Conservation (phyloP, 2,888 invertebrate genomes). For the Emmelina monodactyla region DNA sequence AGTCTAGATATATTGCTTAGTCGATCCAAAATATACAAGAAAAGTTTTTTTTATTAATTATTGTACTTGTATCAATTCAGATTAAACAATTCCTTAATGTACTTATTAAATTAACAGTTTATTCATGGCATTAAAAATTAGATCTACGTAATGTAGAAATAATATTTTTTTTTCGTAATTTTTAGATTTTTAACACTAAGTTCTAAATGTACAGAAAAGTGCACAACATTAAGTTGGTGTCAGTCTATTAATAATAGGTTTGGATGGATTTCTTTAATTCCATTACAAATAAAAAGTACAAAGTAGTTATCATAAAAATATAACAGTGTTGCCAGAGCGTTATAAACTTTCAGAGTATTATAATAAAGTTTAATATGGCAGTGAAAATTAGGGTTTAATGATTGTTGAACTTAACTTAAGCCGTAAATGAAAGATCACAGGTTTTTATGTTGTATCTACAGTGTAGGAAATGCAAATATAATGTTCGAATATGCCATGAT, state of each 20-base stretch:
- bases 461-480: conserved; percentile 30
- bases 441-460: conserved; percentile 37
- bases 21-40: conserved; percentile 53
- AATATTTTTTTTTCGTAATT: conserved; percentile 23
- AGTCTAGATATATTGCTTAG: conserved; percentile 59
- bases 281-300: conserved; percentile 22
- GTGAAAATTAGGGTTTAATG: conserved; percentile 18
- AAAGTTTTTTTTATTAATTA: conserved; percentile 32
- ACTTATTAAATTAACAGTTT: conserved; percentile 20
- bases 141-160: conserved; percentile 25
- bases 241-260: conserved; percentile 62
- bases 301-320: conserved; percentile 21
- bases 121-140: conserved; percentile 36
- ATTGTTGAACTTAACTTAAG: conserved; percentile 20
- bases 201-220: conserved; percentile 51
- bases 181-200: conserved; percentile 37
- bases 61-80: conserved; percentile 41
- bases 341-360: not conserved
- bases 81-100: conserved; percentile 46
- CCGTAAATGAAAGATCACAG: conserved; percentile 51
- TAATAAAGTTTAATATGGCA: conserved; percentile 20
- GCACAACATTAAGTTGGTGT: conserved; percentile 62
- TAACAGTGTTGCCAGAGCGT: not conserved
- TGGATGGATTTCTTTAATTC: conserved; percentile 53
- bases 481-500: conserved; percentile 32